Evolutionary conservation across 2,888 invertebrate species (phyloP), one percentile per base, ranked within the genome.

Genomic region (Entomobrya multifasciata): DNA sequence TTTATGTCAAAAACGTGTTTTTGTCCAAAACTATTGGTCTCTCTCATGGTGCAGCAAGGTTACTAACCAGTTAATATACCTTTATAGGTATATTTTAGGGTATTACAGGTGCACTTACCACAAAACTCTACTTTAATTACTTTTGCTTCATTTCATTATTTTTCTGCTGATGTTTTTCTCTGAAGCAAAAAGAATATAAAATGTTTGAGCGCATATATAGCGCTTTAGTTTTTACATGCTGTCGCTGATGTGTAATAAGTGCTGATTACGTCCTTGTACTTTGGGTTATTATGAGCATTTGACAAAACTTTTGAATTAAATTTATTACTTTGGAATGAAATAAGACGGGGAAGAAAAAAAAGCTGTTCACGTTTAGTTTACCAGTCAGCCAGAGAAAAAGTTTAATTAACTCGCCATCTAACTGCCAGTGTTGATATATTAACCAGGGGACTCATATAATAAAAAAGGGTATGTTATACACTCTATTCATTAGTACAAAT

Each of bases 221-320:
- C 20, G 15, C 67, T 70, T 76, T 20, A 15, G 20, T 41, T 44
- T 70, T 13, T 27, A 15, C 30, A 5, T 15, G 57, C n/a, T 62
- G 15, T 13, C 27, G 30, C 65, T 36, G 6, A 15, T 13, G 36
- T 36, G 20, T 77, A 77, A 57, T 60, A 77, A 36, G 60, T 20
- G 22, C 70, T 70, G 70, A 70, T 70, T 60, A 77, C 77, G 52
- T 60, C 41, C 70, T 47, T 70, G 70, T 70, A 70, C 60, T n/a
- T 25, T 60, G 13, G 15, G 77, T 57, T 60, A 77, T 77, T 77
- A 77, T 65, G 65, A 79, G 47, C 49, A 79, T 79, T 79, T 79
- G 79, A 79, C 79, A 79, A 79, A 79, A 79, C 79, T 79, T 79
- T 79, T 79, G 65, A 83, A 83, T 83, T 83, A 83, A 83, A 83